Conservation (phyloP, 2,797 vertebrate species). For the Enteromius afrohamiltoni region DNA sequence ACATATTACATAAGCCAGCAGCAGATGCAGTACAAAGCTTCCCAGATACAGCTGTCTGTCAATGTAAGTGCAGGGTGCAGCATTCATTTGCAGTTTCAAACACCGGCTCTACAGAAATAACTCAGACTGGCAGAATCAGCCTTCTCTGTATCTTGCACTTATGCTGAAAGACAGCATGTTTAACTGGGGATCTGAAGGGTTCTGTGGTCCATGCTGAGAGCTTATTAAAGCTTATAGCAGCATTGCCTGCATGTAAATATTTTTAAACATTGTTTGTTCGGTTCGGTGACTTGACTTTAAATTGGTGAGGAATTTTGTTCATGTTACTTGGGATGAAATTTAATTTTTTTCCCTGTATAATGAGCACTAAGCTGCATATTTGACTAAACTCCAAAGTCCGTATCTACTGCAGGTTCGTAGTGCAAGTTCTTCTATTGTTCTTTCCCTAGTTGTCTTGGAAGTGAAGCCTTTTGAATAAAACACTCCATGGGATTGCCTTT, state of each 20-base stretch:
- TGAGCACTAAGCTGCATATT: not conserved
- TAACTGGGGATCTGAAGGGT: slow-evolving; percentile 6
- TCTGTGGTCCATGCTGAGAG: not conserved
- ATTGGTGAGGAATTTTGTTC: not conserved
- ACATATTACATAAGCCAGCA: slow-evolving; percentile 67
- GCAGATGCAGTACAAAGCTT: slow-evolving; percentile 43
- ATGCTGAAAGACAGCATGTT: slow-evolving; percentile 11
- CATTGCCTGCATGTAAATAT: slow-evolving; percentile 4
- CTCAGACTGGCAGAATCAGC: slow-evolving; percentile 39
- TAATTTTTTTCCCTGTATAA: not conserved
- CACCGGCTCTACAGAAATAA: slow-evolving; percentile 33
- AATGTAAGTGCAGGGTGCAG: slow-evolving; percentile 51
- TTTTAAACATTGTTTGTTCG: not conserved
- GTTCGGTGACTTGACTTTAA: not conserved
- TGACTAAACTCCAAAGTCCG: not conserved
- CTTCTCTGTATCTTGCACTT: slow-evolving; percentile 29
- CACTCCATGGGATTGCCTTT: slow-evolving; percentile 25
- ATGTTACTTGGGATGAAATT: not conserved
- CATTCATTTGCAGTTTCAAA: slow-evolving; percentile 46
- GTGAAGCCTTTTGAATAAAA: slow-evolving; percentile 41
- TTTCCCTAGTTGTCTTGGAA: slow-evolving; percentile 15
- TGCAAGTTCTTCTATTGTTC: slow-evolving; percentile 15
- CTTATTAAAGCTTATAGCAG: not conserved
- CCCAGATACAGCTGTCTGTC: slow-evolving; percentile 54
- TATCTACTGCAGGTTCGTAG: not conserved